Conservation (phyloP, 2,888 invertebrate genomes). For the Lampropteryx suffumata region DNA sequence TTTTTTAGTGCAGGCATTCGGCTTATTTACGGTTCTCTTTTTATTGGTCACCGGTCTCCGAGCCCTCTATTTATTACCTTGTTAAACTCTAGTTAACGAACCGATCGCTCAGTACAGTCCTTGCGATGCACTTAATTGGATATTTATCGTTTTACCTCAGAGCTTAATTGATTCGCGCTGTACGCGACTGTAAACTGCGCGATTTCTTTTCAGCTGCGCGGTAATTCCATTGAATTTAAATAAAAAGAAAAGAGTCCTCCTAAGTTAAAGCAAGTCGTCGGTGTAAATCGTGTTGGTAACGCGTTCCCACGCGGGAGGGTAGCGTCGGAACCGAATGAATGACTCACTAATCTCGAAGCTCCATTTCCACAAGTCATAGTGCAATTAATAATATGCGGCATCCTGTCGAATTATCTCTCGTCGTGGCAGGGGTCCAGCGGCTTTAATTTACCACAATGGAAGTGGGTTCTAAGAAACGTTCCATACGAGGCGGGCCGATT, state of each 20-base stretch:
- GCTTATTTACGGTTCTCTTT: slow-evolving; percentile 78
- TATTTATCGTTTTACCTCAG: slow-evolving; percentile 68
- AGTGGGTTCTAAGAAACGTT: slow-evolving; percentile 80
- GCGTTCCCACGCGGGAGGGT: slow-evolving; percentile 73
- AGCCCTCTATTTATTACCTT: slow-evolving; percentile 78
- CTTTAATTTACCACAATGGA: slow-evolving; percentile 83
- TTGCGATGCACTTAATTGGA: slow-evolving; percentile 70
- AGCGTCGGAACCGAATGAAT: slow-evolving; percentile 71
- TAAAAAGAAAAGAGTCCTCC: slow-evolving; percentile 43
- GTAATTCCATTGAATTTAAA: slow-evolving; percentile 48
- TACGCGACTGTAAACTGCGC: slow-evolving; percentile 51
- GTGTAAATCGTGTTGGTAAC: slow-evolving; percentile 51
- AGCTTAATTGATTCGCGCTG: slow-evolving; percentile 70
- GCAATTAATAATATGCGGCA: slow-evolving; percentile 83
- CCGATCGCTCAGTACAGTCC: slow-evolving; percentile 63
- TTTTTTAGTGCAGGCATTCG: slow-evolving; percentile 77
- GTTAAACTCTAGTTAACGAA: slow-evolving; percentile 81
- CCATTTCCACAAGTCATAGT: slow-evolving; percentile 83
- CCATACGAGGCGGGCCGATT: slow-evolving; percentile 78
- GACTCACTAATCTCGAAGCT: slow-evolving; percentile 80
- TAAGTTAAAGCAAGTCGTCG: slow-evolving; percentile 37
- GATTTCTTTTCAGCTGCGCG: slow-evolving; percentile 44
- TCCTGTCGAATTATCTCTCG: slow-evolving; percentile 83
- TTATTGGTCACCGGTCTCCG: slow-evolving; percentile 70
- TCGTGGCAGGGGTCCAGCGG: slow-evolving; percentile 82